phyloP scores from a whole-genome alignment of 2,888 invertebrate genomes.

The Oscheius sp. region DNA sequence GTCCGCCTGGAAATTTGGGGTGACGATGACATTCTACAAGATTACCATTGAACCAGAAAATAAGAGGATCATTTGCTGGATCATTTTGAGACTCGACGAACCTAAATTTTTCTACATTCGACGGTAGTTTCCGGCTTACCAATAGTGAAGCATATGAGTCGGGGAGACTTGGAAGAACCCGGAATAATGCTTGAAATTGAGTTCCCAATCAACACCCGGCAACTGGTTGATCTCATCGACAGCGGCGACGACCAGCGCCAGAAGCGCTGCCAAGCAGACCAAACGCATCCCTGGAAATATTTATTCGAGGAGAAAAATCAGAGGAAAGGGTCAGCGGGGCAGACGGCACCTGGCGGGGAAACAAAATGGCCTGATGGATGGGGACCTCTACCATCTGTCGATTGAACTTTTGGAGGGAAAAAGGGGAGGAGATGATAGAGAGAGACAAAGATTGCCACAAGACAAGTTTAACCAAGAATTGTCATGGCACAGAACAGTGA shows the following conservation, averaged over 20 bases:
- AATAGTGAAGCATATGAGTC: constrained; percentile 75
- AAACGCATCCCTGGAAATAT: background rate
- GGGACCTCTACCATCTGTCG: background rate
- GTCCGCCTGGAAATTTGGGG: constrained; percentile 72
- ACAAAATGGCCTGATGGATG: constrained; percentile 3
- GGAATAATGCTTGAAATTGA: constrained; percentile 70
- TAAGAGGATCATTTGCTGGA: constrained; percentile 66
- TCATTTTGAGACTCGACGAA: constrained; percentile 71
- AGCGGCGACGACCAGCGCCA: constrained; percentile 26
- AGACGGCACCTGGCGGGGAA: background rate
- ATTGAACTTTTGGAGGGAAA: too few relatives aligned
- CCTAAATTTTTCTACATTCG: constrained; percentile 40
- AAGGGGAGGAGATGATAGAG: background rate
- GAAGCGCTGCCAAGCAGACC: constrained; percentile 20
- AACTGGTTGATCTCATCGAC: constrained; percentile 62
- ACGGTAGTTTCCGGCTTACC: constrained; percentile 71
- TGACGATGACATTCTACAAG: too few relatives aligned
- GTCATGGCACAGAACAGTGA: too few relatives aligned
- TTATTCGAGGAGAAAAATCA: constrained; percentile 3
- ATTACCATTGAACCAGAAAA: constrained; percentile 69
- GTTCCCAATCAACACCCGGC: constrained; percentile 66
- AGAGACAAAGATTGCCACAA: background rate
- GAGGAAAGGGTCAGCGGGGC: constrained; percentile 1
- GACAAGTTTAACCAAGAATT: too few relatives aligned
- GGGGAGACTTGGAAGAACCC: constrained; percentile 74